Evolutionary conservation across 2,797 vertebrate species (phyloP).

Genomic region (Sebastes nivosus): DNA sequence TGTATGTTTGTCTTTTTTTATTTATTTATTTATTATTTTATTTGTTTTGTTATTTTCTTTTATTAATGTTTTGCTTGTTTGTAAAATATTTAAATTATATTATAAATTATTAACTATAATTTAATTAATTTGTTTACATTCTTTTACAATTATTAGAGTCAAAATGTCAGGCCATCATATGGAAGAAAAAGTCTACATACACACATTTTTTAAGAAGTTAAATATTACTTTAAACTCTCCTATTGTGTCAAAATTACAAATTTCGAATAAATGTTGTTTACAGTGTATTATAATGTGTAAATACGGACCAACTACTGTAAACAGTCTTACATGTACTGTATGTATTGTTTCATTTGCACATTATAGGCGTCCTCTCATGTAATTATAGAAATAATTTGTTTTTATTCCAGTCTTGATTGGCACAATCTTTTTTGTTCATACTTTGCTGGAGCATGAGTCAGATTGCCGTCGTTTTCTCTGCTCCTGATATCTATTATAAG

Average conservation of each 20-base stretch:
- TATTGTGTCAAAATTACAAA: not conserved
- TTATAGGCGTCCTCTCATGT: not conserved
- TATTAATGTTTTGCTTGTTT: not conserved
- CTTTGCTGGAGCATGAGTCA: not conserved
- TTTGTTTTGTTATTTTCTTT: not conserved
- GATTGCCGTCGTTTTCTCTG: not conserved
- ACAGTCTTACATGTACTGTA: conserved; percentile 37
- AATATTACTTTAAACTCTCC: not conserved
- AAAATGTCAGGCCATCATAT: not conserved
- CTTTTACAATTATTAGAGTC: not conserved
- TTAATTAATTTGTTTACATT: conserved; percentile 31
- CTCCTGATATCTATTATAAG: not conserved
- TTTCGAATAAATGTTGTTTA: conserved; percentile 24
- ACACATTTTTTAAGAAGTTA: not conserved
- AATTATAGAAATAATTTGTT: not conserved
- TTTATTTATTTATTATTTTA: not conserved
- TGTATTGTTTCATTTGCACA: conserved; percentile 14
- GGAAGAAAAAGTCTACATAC: not conserved
- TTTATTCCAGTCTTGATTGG: not conserved
- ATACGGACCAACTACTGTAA: conserved; percentile 55
- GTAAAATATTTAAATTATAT: not conserved
- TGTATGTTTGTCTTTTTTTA: conserved; percentile 16
- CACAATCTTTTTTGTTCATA: not conserved
- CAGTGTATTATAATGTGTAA: conserved; percentile 16
- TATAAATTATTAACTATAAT: not conserved